Evolutionary conservation across 2,888 invertebrate genomes (phyloP).

Genomic region (Baccha elongata): DNA sequence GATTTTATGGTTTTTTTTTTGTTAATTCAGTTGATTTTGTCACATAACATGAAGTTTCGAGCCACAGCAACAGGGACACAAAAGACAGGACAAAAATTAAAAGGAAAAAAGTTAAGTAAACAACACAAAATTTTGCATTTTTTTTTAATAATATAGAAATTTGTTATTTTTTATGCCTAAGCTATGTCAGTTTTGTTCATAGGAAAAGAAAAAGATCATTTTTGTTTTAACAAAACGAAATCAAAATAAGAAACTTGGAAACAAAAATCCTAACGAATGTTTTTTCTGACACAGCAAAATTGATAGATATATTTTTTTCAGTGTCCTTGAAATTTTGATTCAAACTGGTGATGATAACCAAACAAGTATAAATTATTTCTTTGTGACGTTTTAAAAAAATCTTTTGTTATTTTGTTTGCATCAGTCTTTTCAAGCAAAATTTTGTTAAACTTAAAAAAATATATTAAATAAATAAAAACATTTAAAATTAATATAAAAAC

Average conservation of each 20-base stretch:
- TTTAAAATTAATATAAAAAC: constrained; percentile 27
- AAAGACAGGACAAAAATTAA: constrained; percentile 82
- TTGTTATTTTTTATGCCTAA: constrained; percentile 50
- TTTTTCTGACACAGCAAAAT: constrained; percentile 75
- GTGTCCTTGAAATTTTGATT: neutral
- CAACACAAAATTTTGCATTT: constrained; percentile 76
- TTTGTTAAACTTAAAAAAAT: constrained; percentile 28
- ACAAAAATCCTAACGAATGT: constrained; percentile 39
- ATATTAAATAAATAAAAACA: constrained; percentile 27
- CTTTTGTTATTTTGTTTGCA: neutral
- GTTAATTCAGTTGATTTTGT: constrained; percentile 75
- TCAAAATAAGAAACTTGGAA: constrained; percentile 36
- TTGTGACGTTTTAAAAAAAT: no score
- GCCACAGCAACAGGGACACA: constrained; percentile 83
- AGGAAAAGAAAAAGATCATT: constrained; percentile 45
- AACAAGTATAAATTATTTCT: neutral
- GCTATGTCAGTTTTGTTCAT: constrained; percentile 31
- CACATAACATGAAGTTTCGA: constrained; percentile 82
- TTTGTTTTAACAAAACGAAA: constrained; percentile 14
- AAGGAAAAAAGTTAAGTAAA: constrained; percentile 80
- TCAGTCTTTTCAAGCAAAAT: constrained; percentile 15
- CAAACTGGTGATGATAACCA: neutral
- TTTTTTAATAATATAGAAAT: constrained; percentile 66
- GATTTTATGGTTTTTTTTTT: constrained; percentile 70
- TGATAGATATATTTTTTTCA: neutral